Evolutionary conservation across 2,797 vertebrate genomes (phyloP), one percentile per base, ranked within the genome.

Genomic region (Falco rusticolus): DNA sequence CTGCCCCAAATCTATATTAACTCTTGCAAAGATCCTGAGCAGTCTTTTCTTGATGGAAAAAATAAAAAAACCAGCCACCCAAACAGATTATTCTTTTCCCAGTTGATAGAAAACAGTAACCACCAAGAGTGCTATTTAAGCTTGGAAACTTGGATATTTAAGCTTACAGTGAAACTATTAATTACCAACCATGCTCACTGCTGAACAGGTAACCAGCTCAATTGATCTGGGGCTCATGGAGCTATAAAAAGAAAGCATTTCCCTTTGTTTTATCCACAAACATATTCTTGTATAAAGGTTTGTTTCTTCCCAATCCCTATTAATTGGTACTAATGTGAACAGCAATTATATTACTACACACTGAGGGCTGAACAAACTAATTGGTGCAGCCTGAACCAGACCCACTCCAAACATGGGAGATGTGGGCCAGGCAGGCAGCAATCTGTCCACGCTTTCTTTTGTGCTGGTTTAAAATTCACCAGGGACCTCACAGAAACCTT

Each of bases 401-500:
- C 39, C 24, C 0, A 0, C 54, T 94, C 51, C 78, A 70, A 89
- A 50, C 16, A 11, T 1, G 29, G 77, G 74, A 95, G 91, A 50
- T 1, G 1, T 48, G 53, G 60, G 54, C 54, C 56, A 76, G 47
- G 75, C 76, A 87, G 60, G 56, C 93, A 96, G 63, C 29, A 70
- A 68, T 70, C 75, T 84, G 82, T 68, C 74, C 86, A 83, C 70
- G n/a, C 71, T 91, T 93, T 50, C 72, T 87, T 93, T 66, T 83
- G 50, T 20, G 60, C 64, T 1, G 4, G 37, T 95, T 96, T 93
- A 92, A 84, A 89, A 57, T 24, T 20, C 90, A 74, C 21, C 53
- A 48, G 96, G 61, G 94, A 89, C 66, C 57, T 86, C 70, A 50
- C 64, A 93, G 80, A 90, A 92, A 85, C 53, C 37, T 76, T 75